phyloP scores from a whole-genome alignment of 2,888 invertebrate genomes.

The Steinernema hermaphroditum region DNA sequence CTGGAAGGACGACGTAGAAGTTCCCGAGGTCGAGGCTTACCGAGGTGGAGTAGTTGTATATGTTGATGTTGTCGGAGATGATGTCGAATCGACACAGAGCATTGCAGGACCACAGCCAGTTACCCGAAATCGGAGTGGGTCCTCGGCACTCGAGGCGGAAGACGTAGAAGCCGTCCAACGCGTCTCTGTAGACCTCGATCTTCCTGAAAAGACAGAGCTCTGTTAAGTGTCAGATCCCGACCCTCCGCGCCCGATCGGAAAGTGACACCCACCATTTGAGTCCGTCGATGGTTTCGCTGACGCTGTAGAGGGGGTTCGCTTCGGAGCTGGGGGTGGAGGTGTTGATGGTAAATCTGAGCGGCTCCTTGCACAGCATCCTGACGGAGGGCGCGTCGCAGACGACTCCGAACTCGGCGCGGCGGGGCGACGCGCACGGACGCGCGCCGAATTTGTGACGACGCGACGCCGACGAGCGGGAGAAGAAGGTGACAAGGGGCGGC shows the following conservation, averaged over 20 bases:
- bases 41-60: background rate
- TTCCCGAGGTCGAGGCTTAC: background rate
- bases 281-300: background rate
- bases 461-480: background rate
- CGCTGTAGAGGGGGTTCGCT: background rate
- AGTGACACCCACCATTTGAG: background rate
- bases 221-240: too few relatives aligned
- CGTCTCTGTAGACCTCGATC: background rate
- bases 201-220: constrained; percentile 6
- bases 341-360: background rate
- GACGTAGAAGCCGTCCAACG: background rate
- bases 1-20: background rate
- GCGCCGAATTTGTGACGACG: too few relatives aligned
- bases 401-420: too few relatives aligned
- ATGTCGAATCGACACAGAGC: constrained; percentile 6
- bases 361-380: background rate
- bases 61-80: background rate
- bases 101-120: constrained; percentile 20
- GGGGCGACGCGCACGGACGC: too few relatives aligned
- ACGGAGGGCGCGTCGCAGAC: too few relatives aligned
- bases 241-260: too few relatives aligned
- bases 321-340: background rate
- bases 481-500: background rate
- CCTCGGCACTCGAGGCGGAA: background rate
- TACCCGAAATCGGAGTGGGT: background rate